Evolutionary conservation across 2,113 vertebrate genomes (phyloP).

Genomic region (Alaudala cheleensis): DNA sequence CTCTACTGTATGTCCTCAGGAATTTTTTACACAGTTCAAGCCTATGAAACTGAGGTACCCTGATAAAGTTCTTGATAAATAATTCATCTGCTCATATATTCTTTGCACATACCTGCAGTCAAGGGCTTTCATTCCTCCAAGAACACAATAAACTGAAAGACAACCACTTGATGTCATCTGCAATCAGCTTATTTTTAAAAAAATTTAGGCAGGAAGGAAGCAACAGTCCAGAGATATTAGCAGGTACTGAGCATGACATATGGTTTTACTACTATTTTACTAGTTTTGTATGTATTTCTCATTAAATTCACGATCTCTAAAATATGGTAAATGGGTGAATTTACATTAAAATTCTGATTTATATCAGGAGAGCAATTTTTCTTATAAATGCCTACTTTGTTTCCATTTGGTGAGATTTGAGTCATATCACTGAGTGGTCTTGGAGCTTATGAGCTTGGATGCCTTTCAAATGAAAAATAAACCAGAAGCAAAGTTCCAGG

Average conservation of each 20-base stretch:
- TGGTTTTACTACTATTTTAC: background rate
- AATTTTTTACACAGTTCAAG: background rate
- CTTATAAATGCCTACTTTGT: background rate
- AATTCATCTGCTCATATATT: background rate
- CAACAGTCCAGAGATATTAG: background rate
- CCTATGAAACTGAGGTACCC: background rate
- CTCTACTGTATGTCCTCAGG: background rate
- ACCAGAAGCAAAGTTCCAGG: slow-evolving; percentile 39
- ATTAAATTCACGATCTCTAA: background rate
- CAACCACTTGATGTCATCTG: background rate
- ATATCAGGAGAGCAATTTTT: background rate
- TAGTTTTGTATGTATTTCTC: background rate
- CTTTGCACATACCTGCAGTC: background rate
- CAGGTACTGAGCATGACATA: background rate
- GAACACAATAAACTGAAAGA: slow-evolving; percentile 1
- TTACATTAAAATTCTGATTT: background rate
- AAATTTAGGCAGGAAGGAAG: background rate
- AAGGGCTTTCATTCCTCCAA: background rate
- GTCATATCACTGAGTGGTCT: background rate
- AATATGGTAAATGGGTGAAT: background rate
- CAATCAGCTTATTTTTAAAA: background rate
- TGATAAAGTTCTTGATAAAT: slow-evolving; percentile 12
- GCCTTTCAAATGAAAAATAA: slow-evolving; percentile 51
- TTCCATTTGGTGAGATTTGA: slow-evolving; percentile 1
- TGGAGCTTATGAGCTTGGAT: slow-evolving; percentile 17